Conservation (phyloP, 1,140 invertebrate genomes). For the Bombyx mandarina region DNA sequence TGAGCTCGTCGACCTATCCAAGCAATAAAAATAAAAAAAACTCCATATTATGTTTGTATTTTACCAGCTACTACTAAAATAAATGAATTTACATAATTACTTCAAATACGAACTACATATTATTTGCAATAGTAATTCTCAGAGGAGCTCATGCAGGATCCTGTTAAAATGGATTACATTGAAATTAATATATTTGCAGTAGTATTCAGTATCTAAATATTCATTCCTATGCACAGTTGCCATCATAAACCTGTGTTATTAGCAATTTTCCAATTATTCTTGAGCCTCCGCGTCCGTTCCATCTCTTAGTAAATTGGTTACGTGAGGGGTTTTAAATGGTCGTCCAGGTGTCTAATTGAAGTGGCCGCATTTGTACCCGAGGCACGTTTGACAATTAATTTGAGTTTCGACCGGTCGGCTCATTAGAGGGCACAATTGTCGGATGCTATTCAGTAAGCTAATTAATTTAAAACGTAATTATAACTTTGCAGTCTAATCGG, state of each 20-base stretch:
- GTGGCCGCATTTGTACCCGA: conserved; percentile 30
- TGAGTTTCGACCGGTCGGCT: conserved; percentile 34
- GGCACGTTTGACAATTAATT: conserved; percentile 52
- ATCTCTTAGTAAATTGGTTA: conserved; percentile 1
- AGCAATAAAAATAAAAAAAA: too few relatives aligned
- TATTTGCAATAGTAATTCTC: too few relatives aligned
- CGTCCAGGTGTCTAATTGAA: conserved; percentile 20
- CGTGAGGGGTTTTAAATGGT: neutral
- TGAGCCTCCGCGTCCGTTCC: conserved; percentile 2
- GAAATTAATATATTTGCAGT: conserved; percentile 4
- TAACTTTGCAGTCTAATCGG: conserved; percentile 4
- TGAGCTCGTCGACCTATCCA: too few relatives aligned
- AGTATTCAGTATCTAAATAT: conserved; percentile 6
- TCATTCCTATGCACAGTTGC: conserved; percentile 9
- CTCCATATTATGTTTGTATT: too few relatives aligned
- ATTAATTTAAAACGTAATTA: conserved; percentile 30
- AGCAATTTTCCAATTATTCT: conserved; percentile 8
- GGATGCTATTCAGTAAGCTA: conserved; percentile 34
- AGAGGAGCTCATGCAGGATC: too few relatives aligned
- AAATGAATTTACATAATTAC: too few relatives aligned
- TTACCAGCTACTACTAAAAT: too few relatives aligned
- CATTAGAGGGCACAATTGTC: conserved; percentile 47
- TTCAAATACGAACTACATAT: too few relatives aligned
- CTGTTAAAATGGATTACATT: neutral
- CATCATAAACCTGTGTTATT: conserved; percentile 12